phyloP scores from a whole-genome alignment of 2,113 vertebrate species.

The Lophius piscatorius region DNA sequence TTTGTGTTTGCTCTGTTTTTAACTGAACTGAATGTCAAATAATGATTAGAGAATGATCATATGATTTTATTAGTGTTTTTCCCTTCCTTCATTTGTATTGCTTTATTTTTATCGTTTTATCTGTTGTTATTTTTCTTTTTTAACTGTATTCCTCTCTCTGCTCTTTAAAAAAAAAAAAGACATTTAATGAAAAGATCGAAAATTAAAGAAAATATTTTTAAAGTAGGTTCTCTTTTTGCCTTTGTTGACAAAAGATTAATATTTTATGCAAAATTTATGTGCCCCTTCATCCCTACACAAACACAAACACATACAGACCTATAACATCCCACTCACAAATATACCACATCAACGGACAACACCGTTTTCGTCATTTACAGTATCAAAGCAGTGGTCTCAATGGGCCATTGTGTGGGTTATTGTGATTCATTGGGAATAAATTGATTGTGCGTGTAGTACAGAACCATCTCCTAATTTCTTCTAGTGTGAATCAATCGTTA shows the following conservation, averaged over 20 bases:
- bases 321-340: not conserved
- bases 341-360: conserved; percentile 19
- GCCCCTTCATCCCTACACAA: not conserved
- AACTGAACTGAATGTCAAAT: no score
- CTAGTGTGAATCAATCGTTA: not conserved
- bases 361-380: conserved; percentile 58
- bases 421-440: conserved; percentile 58
- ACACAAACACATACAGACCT: not conserved
- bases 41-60: no score
- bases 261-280: not conserved
- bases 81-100: no score
- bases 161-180: no score
- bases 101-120: no score
- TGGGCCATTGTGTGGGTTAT: conserved; percentile 61
- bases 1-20: no score
- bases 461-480: conserved; percentile 1
- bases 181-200: no score
- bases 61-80: no score
- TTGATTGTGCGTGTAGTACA: conserved; percentile 57
- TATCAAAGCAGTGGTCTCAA: conserved; percentile 56
- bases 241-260: no score
- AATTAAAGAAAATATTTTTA: no score
- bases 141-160: not conserved
- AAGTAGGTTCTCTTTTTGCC: no score
- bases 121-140: no score